phyloP scores from a whole-genome alignment of 1,140 invertebrate genomes.

The Myzus persicae region DNA sequence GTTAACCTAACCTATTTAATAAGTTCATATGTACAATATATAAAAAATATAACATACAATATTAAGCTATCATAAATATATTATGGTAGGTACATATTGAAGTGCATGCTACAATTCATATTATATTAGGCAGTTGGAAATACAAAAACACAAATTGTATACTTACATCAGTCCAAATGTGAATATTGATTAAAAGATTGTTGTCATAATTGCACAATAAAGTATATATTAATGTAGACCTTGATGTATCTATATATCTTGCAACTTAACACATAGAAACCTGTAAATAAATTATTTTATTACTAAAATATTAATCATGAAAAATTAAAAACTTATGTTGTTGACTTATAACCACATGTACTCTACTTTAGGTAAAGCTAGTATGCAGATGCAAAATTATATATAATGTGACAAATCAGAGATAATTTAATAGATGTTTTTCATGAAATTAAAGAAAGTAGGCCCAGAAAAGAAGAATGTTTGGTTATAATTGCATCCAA shows the following conservation, averaged over 20 bases:
- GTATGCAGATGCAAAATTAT: not conserved
- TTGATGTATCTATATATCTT: not conserved
- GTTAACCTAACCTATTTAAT: no score
- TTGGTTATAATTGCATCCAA: not conserved
- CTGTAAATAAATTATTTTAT: conserved; percentile 18
- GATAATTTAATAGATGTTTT: not conserved
- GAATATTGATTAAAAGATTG: not conserved
- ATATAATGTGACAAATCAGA: not conserved
- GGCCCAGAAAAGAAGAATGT: not conserved
- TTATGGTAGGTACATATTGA: not conserved
- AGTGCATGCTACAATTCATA: not conserved
- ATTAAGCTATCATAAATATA: not conserved
- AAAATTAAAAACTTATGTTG: not conserved
- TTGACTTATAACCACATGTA: not conserved
- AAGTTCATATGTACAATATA: no score
- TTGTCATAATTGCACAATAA: conserved; percentile 24
- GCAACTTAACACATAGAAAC: not conserved
- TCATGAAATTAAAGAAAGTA: not conserved
- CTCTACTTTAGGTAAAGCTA: no score
- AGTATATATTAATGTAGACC: conserved; percentile 16
- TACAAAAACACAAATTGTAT: not conserved
- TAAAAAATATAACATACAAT: not conserved
- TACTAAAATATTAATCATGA: not conserved
- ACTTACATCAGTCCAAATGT: conserved; percentile 38
- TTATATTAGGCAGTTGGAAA: not conserved